phyloP scores from a whole-genome alignment of 2,797 vertebrate genomes.

The Danio choprae region DNA sequence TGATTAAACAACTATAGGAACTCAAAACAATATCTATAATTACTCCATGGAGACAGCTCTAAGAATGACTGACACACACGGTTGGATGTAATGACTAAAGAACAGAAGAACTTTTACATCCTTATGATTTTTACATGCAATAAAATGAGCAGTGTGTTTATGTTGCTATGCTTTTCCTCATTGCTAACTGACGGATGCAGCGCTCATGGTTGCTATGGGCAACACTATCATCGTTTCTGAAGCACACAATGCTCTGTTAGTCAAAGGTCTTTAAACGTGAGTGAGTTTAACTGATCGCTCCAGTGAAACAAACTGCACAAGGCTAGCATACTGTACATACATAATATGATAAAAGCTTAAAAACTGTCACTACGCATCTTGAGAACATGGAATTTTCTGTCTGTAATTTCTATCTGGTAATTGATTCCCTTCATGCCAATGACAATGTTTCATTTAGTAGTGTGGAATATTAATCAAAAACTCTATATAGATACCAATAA shows the following conservation, averaged over 20 bases:
- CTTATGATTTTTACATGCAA: background rate
- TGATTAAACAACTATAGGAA: background rate
- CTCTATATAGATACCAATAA: too few relatives aligned
- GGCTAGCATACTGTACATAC: slow-evolving; percentile 4
- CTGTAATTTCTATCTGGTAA: background rate
- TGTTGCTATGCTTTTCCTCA: slow-evolving; percentile 55
- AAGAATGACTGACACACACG: background rate
- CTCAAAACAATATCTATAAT: background rate
- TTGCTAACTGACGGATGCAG: slow-evolving; percentile 48
- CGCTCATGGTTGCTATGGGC: slow-evolving; percentile 50
- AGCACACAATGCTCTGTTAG: slow-evolving; percentile 30
- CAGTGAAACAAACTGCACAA: background rate
- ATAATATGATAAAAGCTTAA: background rate
- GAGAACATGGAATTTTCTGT: background rate
- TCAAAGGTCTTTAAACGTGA: slow-evolving; percentile 20
- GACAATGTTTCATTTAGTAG: too few relatives aligned
- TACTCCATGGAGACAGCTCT: background rate
- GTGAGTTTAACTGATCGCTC: background rate
- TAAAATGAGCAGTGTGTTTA: background rate
- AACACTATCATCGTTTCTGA: slow-evolving; percentile 24
- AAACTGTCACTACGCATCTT: background rate
- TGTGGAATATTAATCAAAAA: too few relatives aligned
- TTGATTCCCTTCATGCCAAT: background rate
- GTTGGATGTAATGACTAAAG: background rate
- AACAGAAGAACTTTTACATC: background rate